phyloP scores from a whole-genome alignment of 1,140 invertebrate species.

The Ostrea edulis region DNA sequence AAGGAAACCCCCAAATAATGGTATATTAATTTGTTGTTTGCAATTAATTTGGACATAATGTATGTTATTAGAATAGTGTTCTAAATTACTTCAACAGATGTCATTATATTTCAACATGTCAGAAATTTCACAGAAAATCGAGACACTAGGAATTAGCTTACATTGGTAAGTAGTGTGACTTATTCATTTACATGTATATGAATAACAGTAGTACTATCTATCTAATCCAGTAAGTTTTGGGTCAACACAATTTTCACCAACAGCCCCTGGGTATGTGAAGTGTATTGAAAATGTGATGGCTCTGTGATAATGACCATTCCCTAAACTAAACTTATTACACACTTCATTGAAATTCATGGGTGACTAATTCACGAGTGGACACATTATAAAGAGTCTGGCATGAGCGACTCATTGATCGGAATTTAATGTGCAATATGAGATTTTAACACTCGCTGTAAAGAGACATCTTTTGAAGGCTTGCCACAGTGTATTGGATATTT shows the following conservation, averaged over 20 bases:
- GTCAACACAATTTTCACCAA: not conserved
- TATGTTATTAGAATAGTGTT: no score
- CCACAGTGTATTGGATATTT: slow-evolving; percentile 33
- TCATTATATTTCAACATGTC: no score
- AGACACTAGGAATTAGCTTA: no score
- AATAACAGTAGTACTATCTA: no score
- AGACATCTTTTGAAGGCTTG: slow-evolving; percentile 13
- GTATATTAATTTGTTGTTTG: no score
- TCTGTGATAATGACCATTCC: slow-evolving; percentile 4
- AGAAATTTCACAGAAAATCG: no score
- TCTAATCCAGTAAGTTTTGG: not conserved
- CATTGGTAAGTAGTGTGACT: no score
- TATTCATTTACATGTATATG: no score
- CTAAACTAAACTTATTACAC: not conserved
- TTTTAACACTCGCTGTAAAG: not conserved
- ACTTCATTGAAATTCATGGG: slow-evolving; percentile 33
- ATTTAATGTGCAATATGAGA: slow-evolving; percentile 31
- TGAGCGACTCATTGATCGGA: slow-evolving; percentile 12
- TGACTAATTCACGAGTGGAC: slow-evolving; percentile 30
- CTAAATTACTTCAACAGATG: no score
- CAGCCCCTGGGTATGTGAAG: not conserved
- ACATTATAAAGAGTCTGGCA: slow-evolving; percentile 23
- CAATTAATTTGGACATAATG: no score
- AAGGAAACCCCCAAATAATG: no score
- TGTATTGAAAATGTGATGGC: not conserved